Base-by-base conservation (phyloP, 53 echinoderm and acorn worm genomes). In the Actinopyga echinites region DNA sequence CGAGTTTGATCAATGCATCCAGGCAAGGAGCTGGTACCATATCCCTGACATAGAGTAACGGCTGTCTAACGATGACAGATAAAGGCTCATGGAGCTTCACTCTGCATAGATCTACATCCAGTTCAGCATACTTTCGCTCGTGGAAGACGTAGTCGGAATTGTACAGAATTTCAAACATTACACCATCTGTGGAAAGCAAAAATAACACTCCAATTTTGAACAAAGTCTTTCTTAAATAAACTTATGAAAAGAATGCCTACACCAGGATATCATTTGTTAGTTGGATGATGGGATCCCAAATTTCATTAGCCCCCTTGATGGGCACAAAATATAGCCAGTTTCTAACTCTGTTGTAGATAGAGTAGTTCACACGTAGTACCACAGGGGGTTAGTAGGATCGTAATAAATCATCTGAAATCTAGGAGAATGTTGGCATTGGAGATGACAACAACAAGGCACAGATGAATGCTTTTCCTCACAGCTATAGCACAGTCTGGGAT, bases 21-120 rank as follows among this genome's bases (percentile, higher is more conserved):
- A 97, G 83, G 66, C 97, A 96, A 5, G 89, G 94, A 34, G 80
- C 85, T 6, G 99, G 99, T 30, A 97, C 94, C 99, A 97, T 97
- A 83, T 97, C 99, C 69, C 99, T 88, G 74, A 94, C 90, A 68
- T 97, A 97, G 43, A 97, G 85, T 75, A 97, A 54, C 12, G 99
- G 99, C 82, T 97, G 99, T 79, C 92, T 87, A 36, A 97, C 88
- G 26, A 97, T 94, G 19, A 89, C 87, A 8, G 94, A 92, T 38
- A 97, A 74, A 13, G 99, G 99, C 57, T 97, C 94, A 54, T 99
- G 95, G 24, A 99, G 94, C 69, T 94, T 88, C 52, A 99, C 86
- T 34, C 99, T 84, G 61, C 94, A 94, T 75, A 99, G 89, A 57
- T 99, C 95, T 30, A 99, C 94, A 69, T 95, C 95, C 62, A 95